These are phyloP conservation scores for Thumatha senex DNA, from an alignment of 2,888 invertebrate genomes.

Conservation along the genomic window DNA sequence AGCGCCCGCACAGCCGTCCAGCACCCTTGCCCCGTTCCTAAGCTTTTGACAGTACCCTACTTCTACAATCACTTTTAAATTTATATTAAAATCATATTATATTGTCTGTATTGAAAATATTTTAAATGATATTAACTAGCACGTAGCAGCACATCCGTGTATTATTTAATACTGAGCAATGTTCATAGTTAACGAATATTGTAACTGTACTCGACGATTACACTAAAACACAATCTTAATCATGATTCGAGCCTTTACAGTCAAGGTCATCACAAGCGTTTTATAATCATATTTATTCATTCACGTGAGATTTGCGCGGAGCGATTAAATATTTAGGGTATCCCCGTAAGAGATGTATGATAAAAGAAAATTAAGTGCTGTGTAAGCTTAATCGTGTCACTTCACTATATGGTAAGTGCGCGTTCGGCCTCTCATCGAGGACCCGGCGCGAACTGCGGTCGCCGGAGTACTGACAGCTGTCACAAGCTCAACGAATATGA, in stretches of 20 bases:
- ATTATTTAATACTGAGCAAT: constrained; percentile 9
- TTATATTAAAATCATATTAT: constrained; percentile 1
- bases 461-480: constrained; percentile 65
- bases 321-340: constrained; percentile 26
- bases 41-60: constrained; percentile 41
- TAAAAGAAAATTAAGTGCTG: constrained; percentile 8
- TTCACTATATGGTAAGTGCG: constrained; percentile 15
- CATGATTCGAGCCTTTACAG: constrained; percentile 19
- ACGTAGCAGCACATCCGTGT: constrained; percentile 9
- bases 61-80: constrained; percentile 17
- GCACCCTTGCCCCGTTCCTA: constrained; percentile 58
- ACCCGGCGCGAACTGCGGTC: constrained; percentile 65
- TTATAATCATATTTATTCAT: constrained; percentile 21
- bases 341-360: constrained; percentile 7
- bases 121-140: not conserved
- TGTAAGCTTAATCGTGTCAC: constrained; percentile 18
- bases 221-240: constrained; percentile 26
- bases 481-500: constrained; percentile 55
- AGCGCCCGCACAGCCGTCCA: constrained; percentile 65
- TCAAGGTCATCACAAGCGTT: constrained; percentile 30
- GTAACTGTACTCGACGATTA: constrained; percentile 28
- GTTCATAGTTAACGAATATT: constrained; percentile 13
- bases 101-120: not conserved
- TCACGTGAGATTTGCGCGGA: constrained; percentile 12
- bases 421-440: constrained; percentile 40